A percentile compares a stretch with the other conserved stretches of the same genome.
Evolutionary conservation across 1,140 invertebrate species (phyloP).

Genomic region (Drosophila prosaltans): DNA sequence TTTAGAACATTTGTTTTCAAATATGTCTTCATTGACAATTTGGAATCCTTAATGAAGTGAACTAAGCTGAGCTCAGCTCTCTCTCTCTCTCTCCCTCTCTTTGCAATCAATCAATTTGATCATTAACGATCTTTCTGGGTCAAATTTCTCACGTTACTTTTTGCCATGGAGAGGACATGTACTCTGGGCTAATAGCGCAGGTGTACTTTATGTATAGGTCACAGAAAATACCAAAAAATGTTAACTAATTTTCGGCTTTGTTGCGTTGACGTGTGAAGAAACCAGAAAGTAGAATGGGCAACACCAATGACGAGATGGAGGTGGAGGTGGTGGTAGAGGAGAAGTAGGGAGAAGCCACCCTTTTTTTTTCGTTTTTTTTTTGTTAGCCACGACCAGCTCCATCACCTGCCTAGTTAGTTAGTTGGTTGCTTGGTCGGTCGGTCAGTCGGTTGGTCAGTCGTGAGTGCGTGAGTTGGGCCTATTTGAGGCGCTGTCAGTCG

Average conservation of each 20-base stretch:
- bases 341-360: too few species aligned
- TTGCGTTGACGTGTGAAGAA: slow-evolving; percentile 76
- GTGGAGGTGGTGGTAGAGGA: not conserved
- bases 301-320: not conserved
- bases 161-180: slow-evolving; percentile 34
- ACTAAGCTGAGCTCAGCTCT: too few species aligned
- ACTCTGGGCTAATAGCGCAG: slow-evolving; percentile 41
- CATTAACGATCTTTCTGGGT: slow-evolving; percentile 41
- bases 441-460: slow-evolving; percentile 32
- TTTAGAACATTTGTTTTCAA: slow-evolving; percentile 42
- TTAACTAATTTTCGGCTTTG: slow-evolving; percentile 81
- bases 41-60: slow-evolving; percentile 13
- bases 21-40: slow-evolving; percentile 35
- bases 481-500: slow-evolving; percentile 76
- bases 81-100: too few species aligned
- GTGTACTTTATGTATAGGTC: slow-evolving; percentile 52
- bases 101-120: slow-evolving; percentile 23
- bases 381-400: not conserved
- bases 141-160: slow-evolving; percentile 38
- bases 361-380: too few species aligned
- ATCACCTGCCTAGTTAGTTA: slow-evolving; percentile 42
- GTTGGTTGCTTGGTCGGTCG: slow-evolving; percentile 37
- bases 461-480: slow-evolving; percentile 60
- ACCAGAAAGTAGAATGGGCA: slow-evolving; percentile 19
- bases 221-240: slow-evolving; percentile 59